These are phyloP conservation scores for Oeneis ivallda DNA, from an alignment of 2,888 invertebrate genomes.

Conservation along the genomic window DNA sequence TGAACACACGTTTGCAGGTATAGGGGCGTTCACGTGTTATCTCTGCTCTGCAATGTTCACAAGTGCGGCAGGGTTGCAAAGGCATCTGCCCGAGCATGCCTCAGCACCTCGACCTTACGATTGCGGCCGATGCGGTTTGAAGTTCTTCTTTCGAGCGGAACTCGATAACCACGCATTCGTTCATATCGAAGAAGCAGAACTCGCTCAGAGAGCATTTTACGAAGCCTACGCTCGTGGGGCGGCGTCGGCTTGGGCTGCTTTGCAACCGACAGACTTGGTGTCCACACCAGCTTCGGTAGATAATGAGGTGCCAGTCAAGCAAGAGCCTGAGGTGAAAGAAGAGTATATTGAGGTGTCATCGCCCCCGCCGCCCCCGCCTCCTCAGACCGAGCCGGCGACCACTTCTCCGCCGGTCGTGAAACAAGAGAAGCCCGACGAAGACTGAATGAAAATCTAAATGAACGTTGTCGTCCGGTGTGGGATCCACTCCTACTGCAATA, in stretches of 20 bases:
- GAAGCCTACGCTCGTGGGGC: constrained; percentile 75
- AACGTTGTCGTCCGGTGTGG: constrained; percentile 73
- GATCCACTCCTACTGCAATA: constrained; percentile 71
- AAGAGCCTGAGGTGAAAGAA: constrained; percentile 72
- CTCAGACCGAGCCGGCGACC: constrained; percentile 46
- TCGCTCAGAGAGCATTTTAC: constrained; percentile 74
- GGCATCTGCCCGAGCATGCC: constrained; percentile 92
- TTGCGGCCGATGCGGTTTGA: constrained; percentile 90
- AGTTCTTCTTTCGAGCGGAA: constrained; percentile 95
- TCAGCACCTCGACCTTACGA: constrained; percentile 91
- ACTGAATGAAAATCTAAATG: constrained; percentile 48
- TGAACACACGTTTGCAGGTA: constrained; percentile 95
- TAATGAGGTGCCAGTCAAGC: constrained; percentile 57
- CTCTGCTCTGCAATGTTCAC: constrained; percentile 94
- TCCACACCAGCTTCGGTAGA: constrained; percentile 45
- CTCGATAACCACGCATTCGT: constrained; percentile 91
- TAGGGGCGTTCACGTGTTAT: constrained; percentile 92
- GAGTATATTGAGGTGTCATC: constrained; percentile 78
- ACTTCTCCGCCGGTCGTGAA: constrained; percentile 59
- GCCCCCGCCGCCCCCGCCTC: constrained; percentile 56
- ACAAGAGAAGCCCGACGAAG: constrained; percentile 71
- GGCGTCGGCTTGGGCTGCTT: constrained; percentile 71
- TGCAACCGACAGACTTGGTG: constrained; percentile 60
- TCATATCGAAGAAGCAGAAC: constrained; percentile 79
- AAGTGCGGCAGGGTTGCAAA: constrained; percentile 89